phyloP scores from a whole-genome alignment of 1,140 invertebrate species.

The Theocolax elegans region DNA sequence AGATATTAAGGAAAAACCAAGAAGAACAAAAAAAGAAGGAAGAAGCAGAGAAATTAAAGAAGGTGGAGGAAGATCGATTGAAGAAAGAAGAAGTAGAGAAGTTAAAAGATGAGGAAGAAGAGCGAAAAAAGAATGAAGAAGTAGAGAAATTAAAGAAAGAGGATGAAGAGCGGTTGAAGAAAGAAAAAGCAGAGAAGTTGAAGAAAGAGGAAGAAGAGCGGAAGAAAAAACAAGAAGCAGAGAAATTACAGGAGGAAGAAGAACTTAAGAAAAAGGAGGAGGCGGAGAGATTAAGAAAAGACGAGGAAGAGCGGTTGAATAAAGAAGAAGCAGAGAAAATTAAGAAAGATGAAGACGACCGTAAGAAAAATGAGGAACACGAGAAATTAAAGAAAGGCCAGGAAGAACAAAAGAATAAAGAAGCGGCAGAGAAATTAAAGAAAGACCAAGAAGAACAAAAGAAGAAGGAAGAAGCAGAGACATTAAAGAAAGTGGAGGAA shows the following conservation, averaged over 20 bases:
- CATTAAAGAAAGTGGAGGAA: conserved; percentile 21
- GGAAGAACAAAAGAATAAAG: conserved; percentile 15
- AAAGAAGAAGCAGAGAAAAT: conserved; percentile 24
- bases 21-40: conserved; percentile 13
- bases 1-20: conserved; percentile 8
- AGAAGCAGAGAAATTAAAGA: neutral
- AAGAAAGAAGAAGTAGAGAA: conserved; percentile 28
- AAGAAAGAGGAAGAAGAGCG: neutral
- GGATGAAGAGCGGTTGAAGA: conserved; percentile 29
- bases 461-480: conserved; percentile 23
- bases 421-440: conserved; percentile 31
- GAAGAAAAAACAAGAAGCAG: conserved; percentile 5
- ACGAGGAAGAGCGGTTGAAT: conserved; percentile 6
- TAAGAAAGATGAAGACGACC: conserved; percentile 41
- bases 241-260: conserved; percentile 21
- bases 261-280: conserved; percentile 8
- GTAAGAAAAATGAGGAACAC: neutral
- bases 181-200: conserved; percentile 41
- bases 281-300: conserved; percentile 4
- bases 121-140: conserved; percentile 14
- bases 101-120: conserved; percentile 26
- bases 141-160: conserved; percentile 21
- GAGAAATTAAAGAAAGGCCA: neutral
- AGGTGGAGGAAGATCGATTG: conserved; percentile 1
- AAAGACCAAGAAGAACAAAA: conserved; percentile 22